Evolutionary conservation across 2,113 vertebrate species (phyloP), one percentile per base, ranked within the genome.

Genomic region (Oenanthe oenanthe): DNA sequence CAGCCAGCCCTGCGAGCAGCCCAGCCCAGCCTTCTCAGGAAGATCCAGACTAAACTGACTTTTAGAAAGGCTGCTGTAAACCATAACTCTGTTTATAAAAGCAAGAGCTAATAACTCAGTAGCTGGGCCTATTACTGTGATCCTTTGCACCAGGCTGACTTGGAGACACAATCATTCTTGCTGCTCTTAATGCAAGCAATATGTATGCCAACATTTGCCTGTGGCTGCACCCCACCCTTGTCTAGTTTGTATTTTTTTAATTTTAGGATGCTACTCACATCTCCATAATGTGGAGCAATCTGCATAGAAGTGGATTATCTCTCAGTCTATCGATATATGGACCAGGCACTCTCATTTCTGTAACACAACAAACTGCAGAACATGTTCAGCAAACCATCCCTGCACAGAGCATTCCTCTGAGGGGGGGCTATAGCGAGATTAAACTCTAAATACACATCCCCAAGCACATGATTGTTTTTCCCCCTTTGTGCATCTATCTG

Each of bases 41-140:
- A 82, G 62, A 95, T 57, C 53, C 70, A 94, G 78, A 75, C 88
- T 68, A 76, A 95, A 94, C 54, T 72, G 74, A 85, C 81, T 65
- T 91, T 72, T 40, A 65, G 78, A 79, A 65, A 95, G 47, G 78
- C 85, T 53, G 45, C 81, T 89, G 47, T 29, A 88, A 85, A 61
- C 53, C 42, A 34, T n/a, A 57, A 15, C 26, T 91, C 58, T 93
- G 70, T 67, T 92, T 94, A 63, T n/a, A 85, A 83, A 7, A 92
- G 75, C 43, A 86, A 73, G 50, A 88, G 36, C 71, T 83, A 63
- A 54, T 45, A 87, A 67, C 32, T 82, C 77, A 45, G 40, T 36
- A 78, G 53, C 83, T 72, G 71, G 61, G 43, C 40, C 61, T 65
- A 3, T 85, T 48, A 12, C 42, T 60, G 56, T 9, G 57, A 84